These are phyloP conservation scores for Coendou prehensilis DNA, from an alignment of 2,797 vertebrate genomes.

Conservation along the genomic window DNA sequence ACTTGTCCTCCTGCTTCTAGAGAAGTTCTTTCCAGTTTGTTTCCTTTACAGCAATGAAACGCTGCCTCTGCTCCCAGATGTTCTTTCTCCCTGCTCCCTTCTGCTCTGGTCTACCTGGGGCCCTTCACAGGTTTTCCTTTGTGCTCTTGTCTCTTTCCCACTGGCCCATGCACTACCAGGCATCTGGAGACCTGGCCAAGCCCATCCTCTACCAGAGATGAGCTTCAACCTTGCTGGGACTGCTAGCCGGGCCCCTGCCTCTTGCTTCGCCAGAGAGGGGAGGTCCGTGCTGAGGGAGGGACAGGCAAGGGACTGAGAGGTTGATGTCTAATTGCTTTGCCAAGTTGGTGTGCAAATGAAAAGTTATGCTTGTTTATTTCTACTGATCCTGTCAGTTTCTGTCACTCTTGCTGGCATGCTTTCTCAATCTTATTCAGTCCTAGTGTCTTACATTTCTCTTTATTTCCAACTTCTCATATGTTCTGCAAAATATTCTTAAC, in stretches of 20 bases:
- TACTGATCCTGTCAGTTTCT: background rate
- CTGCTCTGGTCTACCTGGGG: no score
- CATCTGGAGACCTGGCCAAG: background rate
- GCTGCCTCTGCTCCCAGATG: background rate
- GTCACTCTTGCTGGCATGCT: background rate
- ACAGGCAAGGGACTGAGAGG: background rate
- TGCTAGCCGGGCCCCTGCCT: rapidly evolving
- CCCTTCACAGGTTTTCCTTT: background rate
- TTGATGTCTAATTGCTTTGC: background rate
- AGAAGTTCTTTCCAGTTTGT: background rate
- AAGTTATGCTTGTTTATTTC: background rate
- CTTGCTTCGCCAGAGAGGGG: background rate
- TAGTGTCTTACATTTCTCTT: no score
- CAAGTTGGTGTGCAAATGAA: background rate
- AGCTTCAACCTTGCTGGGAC: background rate
- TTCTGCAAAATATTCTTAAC: background rate
- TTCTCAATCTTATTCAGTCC: background rate
- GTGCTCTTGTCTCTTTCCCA: background rate
- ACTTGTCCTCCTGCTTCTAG: background rate
- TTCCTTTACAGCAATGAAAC: background rate
- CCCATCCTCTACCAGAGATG: rapidly evolving
- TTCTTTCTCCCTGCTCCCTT: background rate
- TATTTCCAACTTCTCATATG: background rate
- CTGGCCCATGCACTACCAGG: rapidly evolving
- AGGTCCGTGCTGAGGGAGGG: rapidly evolving